Evolutionary conservation across 2,113 vertebrate species (phyloP), one percentile per base, ranked within the genome.

Genomic region (Struthio camelus): DNA sequence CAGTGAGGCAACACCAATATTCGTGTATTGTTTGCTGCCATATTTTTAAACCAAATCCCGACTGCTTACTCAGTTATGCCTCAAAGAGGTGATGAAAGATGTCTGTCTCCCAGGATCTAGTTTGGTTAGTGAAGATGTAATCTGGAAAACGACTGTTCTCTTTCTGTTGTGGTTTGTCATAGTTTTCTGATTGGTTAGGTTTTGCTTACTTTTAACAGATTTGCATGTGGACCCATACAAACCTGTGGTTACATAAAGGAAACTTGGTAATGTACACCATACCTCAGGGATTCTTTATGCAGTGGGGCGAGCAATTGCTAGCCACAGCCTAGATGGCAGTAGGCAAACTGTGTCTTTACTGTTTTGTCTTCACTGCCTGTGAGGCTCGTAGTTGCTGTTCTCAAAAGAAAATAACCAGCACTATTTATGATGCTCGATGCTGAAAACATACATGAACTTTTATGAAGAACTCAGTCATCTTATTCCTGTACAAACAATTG

Each of bases 341-440:
- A 78, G 36, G 42, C 34, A 46, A 38, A 4, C 51, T 76, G 9
- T n/a, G 77, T 3, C 66, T 84, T 67, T 58, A 22, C 61, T 73
- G 13, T 8, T 17, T 1, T 2, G n/a, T n/a, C n/a, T 34, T 14
- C 36, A 22, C 24, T 40, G n/a, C 15, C 7, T 40, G 2, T n/a
- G 14, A 54, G 30, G 32, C 12, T 79, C 3, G 5, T 20, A 69
- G 44, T 18, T 64, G 3, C 24, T 76, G 24, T 36, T 76, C 6
- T 42, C 38, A 11, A 5, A 14, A 40, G 46, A 83, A 19, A 79
- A 32, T 59, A 65, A 76, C n/a, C 13, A 46, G 15, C 2, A 1
- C 14, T 75, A 7, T 50, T 93, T 76, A 28, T 75, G 67, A 64
- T 82, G 32, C 4, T 3, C 18, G n/a, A 23, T 25, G 22, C 44